Conservation (phyloP, 1,140 invertebrate genomes). For the Reticulitermes speratus region DNA sequence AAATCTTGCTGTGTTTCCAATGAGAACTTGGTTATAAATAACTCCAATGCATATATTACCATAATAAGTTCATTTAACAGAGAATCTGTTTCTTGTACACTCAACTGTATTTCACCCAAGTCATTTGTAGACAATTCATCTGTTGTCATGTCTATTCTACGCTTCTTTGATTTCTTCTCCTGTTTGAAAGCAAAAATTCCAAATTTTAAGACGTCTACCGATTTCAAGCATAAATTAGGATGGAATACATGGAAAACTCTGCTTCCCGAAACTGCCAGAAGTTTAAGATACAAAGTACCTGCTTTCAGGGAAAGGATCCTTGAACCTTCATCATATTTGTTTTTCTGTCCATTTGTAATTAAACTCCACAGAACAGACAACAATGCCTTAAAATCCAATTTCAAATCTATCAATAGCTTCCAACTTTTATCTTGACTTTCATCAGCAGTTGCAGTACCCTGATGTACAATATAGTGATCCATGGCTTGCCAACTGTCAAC, state of each 20-base stretch:
- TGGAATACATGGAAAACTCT: neutral
- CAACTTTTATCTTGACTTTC: neutral
- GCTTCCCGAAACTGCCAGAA: neutral
- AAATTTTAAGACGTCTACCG: neutral
- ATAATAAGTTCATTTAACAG: neutral
- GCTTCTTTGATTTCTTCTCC: neutral
- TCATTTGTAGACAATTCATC: neutral
- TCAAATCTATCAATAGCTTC: neutral
- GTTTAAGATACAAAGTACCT: neutral
- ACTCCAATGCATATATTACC: neutral
- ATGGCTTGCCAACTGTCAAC: neutral
- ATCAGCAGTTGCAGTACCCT: neutral
- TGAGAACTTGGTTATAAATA: neutral
- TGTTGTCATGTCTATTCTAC: neutral
- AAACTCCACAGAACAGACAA: neutral
- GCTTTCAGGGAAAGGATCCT: neutral
- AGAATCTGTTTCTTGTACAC: neutral
- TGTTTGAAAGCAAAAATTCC: neutral
- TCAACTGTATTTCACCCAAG: neutral
- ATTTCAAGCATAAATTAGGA: neutral
- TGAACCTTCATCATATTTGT: slow-evolving; percentile 9
- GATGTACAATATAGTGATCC: neutral
- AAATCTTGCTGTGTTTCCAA: neutral
- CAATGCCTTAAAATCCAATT: neutral
- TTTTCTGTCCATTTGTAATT: neutral